These are phyloP conservation scores for Amblyornis subalaris DNA, from an alignment of 2,113 vertebrate species.

Conservation along the genomic window DNA sequence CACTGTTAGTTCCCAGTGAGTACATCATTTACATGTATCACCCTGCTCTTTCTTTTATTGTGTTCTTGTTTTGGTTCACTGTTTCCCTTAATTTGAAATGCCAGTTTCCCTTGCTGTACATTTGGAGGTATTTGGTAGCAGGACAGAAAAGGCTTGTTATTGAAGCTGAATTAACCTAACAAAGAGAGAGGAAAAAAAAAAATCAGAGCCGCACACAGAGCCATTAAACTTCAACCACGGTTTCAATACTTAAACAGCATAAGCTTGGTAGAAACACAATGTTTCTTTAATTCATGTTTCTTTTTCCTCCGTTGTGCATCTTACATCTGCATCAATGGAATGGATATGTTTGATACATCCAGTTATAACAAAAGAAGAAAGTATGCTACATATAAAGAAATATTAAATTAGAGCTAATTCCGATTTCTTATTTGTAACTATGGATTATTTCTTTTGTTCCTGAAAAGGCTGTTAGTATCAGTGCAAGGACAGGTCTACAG, in stretches of 20 bases:
- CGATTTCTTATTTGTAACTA: not conserved
- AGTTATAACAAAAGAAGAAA: not conserved
- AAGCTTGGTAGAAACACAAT: not conserved
- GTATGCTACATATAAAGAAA: not conserved
- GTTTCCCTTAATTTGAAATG: conserved; percentile 44
- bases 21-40: conserved; percentile 64
- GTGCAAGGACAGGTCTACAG: conserved; percentile 31
- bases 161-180: conserved; percentile 62
- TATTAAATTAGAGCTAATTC: not conserved
- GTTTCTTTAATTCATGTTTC: not conserved
- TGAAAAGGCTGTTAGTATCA: conserved; percentile 6
- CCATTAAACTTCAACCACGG: not conserved
- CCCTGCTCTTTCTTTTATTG: conserved; percentile 6
- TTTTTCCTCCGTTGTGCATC: not conserved
- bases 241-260: not conserved
- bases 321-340: not conserved
- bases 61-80: conserved; percentile 28
- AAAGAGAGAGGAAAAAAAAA: conserved; percentile 15
- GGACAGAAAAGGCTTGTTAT: conserved; percentile 58
- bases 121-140: conserved; percentile 27
- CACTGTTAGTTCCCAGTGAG: conserved; percentile 46
- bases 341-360: not conserved
- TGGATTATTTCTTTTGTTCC: not conserved
- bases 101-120: conserved; percentile 25
- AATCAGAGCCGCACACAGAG: conserved; percentile 21